Conservation (phyloP, 2,797 vertebrate species). For the Clarias pachynema region DNA sequence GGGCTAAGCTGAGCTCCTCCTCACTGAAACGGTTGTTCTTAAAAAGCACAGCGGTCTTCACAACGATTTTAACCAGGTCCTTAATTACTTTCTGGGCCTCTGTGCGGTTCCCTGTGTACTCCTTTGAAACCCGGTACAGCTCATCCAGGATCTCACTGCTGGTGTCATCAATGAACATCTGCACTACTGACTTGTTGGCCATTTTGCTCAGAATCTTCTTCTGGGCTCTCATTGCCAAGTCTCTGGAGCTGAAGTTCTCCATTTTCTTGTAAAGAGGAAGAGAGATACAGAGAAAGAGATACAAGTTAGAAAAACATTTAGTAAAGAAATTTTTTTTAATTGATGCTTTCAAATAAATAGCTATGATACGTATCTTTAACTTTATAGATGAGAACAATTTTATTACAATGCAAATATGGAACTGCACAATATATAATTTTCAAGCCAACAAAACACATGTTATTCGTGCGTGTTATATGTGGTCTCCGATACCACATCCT, state of each 20-base stretch:
- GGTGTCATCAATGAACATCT: slow-evolving; percentile 90
- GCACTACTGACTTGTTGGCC: slow-evolving; percentile 83
- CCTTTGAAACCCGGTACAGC: slow-evolving; percentile 88
- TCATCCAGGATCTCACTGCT: slow-evolving; percentile 89
- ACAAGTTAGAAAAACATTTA: slow-evolving; percentile 9
- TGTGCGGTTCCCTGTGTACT: slow-evolving; percentile 76
- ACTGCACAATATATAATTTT: not conserved
- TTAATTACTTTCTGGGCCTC: slow-evolving; percentile 90
- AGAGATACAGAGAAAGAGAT: slow-evolving; percentile 12
- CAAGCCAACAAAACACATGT: not conserved
- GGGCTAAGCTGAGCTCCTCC: slow-evolving; percentile 78
- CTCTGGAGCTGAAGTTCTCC: slow-evolving; percentile 88
- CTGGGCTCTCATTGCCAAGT: slow-evolving; percentile 84
- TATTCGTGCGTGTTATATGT: not conserved
- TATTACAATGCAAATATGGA: not conserved
- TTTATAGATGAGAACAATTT: not conserved
- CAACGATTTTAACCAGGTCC: slow-evolving; percentile 86
- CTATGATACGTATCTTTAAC: not conserved
- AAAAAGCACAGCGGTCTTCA: slow-evolving; percentile 87
- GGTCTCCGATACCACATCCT: slow-evolving; percentile 18
- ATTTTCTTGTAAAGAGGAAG: slow-evolving; percentile 62
- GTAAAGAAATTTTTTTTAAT: not conserved
- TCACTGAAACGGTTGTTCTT: slow-evolving; percentile 81
- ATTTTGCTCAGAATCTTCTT: slow-evolving; percentile 90
- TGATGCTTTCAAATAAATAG: not conserved